Conservation (phyloP, 2,113 vertebrate species). For the Isichthys henryi region DNA sequence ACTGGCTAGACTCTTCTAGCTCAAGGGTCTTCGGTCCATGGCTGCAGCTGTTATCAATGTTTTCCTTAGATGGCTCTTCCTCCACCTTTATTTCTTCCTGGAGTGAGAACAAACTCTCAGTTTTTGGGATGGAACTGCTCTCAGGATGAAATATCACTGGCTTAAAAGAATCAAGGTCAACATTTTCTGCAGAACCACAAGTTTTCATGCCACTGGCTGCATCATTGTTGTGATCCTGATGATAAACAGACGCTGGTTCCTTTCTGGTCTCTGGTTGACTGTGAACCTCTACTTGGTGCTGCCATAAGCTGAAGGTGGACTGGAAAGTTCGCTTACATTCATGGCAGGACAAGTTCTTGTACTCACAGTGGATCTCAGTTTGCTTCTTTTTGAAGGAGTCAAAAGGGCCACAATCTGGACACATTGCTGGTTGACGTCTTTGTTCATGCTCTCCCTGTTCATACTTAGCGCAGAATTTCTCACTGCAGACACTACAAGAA, state of each 20-base stretch:
- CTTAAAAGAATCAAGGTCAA: conserved; percentile 73
- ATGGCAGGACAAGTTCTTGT: conserved; percentile 90
- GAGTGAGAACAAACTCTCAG: conserved; percentile 71
- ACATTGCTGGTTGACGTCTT: conserved; percentile 80
- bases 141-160: conserved; percentile 84
- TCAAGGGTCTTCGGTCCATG: conserved; percentile 44
- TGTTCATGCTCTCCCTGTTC: conserved; percentile 88
- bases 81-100: conserved; percentile 68
- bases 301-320: conserved; percentile 97
- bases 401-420: conserved; percentile 86
- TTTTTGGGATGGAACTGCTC: conserved; percentile 83
- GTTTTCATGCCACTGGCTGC: conserved; percentile 42
- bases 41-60: conserved; percentile 64
- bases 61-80: conserved; percentile 80
- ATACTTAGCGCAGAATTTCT: conserved; percentile 76
- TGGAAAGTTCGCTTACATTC: conserved; percentile 98
- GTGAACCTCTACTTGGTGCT: conserved; percentile 96
- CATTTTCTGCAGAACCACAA: conserved; percentile 64
- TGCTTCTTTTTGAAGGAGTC: conserved; percentile 76
- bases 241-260: conserved; percentile 63
- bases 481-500: conserved; percentile 82
- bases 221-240: conserved; percentile 67
- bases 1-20: conserved; percentile 52
- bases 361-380: conserved; percentile 84
- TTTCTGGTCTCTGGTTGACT: conserved; percentile 85